Conservation (phyloP, 2,113 vertebrate genomes). For the Oryzias woworae region DNA sequence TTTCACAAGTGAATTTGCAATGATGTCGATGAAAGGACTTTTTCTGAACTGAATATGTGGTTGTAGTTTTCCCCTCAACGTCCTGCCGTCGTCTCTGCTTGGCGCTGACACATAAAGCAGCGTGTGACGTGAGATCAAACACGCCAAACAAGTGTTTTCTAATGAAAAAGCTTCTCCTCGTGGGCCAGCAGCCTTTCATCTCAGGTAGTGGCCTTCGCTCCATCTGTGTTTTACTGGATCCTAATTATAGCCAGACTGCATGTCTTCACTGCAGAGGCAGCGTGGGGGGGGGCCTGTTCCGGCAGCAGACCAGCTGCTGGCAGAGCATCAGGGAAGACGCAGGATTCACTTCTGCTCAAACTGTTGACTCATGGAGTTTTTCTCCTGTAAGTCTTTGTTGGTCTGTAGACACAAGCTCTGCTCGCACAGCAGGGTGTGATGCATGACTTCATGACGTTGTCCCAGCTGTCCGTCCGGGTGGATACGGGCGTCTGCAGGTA, state of each 20-base stretch:
- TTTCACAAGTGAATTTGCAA: too few relatives aligned
- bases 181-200: constrained; percentile 70
- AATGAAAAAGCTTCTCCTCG: constrained; percentile 53
- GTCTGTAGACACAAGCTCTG: too few relatives aligned
- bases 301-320: background rate
- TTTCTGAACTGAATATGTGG: too few relatives aligned
- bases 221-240: constrained; percentile 73
- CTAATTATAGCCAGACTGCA: constrained; percentile 73
- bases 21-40: too few relatives aligned
- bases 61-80: too few relatives aligned
- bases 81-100: background rate
- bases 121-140: constrained; percentile 45
- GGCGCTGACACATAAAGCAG: constrained; percentile 13
- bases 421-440: too few relatives aligned
- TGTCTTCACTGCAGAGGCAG: constrained; percentile 60
- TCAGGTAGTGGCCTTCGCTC: constrained; percentile 57
- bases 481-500: too few relatives aligned
- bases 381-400: too few relatives aligned
- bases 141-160: constrained; percentile 33
- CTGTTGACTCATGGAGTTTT: too few relatives aligned
- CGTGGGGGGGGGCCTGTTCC: background rate
- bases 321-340: background rate
- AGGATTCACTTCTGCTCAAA: too few relatives aligned
- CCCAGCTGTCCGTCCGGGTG: too few relatives aligned
- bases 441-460: too few relatives aligned